Evolutionary conservation across 2,113 vertebrate species (phyloP).

Genomic region (Festucalex cinctus): DNA sequence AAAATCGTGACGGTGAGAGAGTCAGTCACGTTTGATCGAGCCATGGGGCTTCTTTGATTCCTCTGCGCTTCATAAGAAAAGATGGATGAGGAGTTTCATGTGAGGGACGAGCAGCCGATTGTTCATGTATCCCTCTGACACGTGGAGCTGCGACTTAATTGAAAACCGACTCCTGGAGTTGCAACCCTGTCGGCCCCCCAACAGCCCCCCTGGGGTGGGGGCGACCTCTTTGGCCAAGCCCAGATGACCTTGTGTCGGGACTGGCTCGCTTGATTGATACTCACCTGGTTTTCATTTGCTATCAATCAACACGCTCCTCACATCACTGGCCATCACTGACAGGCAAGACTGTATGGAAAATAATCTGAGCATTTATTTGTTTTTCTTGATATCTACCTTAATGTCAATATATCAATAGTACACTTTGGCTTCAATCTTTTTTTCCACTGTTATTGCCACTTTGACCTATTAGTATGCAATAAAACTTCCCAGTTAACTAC

Average conservation of each 20-base stretch:
- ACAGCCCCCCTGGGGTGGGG: conserved; percentile 47
- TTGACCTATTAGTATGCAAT: too few species aligned
- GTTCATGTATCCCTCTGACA: conserved; percentile 56
- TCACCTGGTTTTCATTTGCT: conserved; percentile 65
- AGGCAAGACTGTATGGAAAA: background rate
- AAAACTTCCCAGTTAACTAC: too few species aligned
- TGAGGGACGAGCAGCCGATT: conserved; percentile 10
- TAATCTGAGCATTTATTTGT: background rate
- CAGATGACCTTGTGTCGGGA: conserved; percentile 47
- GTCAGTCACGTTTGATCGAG: conserved; percentile 35
- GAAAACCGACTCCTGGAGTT: conserved; percentile 67
- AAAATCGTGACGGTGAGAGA: background rate
- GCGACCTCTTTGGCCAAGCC: conserved; percentile 58
- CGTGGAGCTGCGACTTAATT: conserved; percentile 59
- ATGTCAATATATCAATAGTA: background rate
- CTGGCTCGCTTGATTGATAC: conserved; percentile 42
- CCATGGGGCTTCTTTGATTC: conserved; percentile 37
- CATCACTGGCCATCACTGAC: conserved; percentile 5
- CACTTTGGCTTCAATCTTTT: too few species aligned
- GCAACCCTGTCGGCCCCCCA: conserved; percentile 36
- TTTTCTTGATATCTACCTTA: background rate
- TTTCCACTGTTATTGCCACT: too few species aligned
- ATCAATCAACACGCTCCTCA: conserved; percentile 41
- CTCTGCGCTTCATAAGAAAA: conserved; percentile 49
- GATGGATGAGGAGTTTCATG: conserved; percentile 54